Conservation (phyloP, 1,140 invertebrate species). For the Drosophila oshimai region DNA sequence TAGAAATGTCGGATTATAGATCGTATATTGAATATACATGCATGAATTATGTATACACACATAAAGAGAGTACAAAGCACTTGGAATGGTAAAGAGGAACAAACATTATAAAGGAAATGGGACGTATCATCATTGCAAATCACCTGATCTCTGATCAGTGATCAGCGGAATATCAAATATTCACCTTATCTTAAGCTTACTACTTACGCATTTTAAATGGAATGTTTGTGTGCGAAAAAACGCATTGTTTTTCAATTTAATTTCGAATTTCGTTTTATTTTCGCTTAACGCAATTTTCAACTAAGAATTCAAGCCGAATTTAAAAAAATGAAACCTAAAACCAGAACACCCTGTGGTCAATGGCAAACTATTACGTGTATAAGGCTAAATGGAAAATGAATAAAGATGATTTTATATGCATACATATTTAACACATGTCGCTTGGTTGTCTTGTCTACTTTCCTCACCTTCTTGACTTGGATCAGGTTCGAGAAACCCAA, state of each 20-base stretch:
- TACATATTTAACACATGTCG: constrained; percentile 3
- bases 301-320: constrained; percentile 63
- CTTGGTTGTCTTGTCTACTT: not conserved
- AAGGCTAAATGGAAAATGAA: constrained; percentile 56
- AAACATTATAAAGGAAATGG: not conserved
- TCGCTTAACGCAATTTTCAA: constrained; percentile 26
- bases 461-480: not conserved
- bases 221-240: constrained; percentile 6
- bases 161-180: constrained; percentile 21
- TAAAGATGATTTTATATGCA: constrained; percentile 68
- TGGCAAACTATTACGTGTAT: constrained; percentile 76
- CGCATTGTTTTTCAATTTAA: not conserved
- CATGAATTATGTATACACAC: not conserved
- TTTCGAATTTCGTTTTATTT: not conserved
- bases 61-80: constrained; percentile 40
- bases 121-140: not conserved
- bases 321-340: constrained; percentile 38
- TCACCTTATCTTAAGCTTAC: constrained; percentile 30
- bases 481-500: not conserved
- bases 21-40: constrained; percentile 24
- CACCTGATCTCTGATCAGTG: constrained; percentile 12
- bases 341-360: constrained; percentile 50
- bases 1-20: constrained; percentile 3
- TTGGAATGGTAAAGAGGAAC: constrained; percentile 2
- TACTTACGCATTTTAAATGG: constrained; percentile 22